A percentile compares a stretch with the other conserved stretches of the same genome.
These are phyloP conservation scores for Caenorhabditis briggsae DNA, from an alignment of 1,140 invertebrate genomes.

Conservation along the genomic window DNA sequence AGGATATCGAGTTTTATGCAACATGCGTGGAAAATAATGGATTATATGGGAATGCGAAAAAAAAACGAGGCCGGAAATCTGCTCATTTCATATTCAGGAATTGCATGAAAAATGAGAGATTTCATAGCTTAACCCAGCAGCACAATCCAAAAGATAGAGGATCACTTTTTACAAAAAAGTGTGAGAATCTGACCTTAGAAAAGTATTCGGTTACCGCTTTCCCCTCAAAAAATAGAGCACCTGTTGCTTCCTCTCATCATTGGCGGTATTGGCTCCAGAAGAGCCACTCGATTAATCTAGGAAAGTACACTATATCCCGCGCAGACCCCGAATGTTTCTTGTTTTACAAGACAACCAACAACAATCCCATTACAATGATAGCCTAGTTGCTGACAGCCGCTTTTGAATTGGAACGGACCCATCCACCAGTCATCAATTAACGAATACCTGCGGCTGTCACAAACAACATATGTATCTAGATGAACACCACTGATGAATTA, in stretches of 20 bases:
- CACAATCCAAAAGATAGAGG: too few relatives aligned
- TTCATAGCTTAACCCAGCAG: background rate
- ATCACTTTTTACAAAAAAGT: background rate
- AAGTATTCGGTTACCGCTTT: conserved; percentile 42
- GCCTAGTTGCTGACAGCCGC: conserved; percentile 26
- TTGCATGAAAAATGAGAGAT: conserved; percentile 14
- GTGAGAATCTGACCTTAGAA: too few relatives aligned
- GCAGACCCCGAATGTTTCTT: background rate
- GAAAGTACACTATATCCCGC: conserved; percentile 23
- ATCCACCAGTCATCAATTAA: conserved; percentile 28
- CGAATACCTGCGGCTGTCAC: conserved; percentile 53
- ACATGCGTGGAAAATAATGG: conserved; percentile 34
- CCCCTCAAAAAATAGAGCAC: conserved; percentile 2
- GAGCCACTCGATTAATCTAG: background rate
- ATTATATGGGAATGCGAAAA: background rate
- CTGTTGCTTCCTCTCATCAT: conserved; percentile 29
- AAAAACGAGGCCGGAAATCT: conserved; percentile 49
- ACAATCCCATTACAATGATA: conserved; percentile 42
- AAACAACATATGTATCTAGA: conserved; percentile 44
- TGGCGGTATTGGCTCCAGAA: conserved; percentile 36
- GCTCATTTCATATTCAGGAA: conserved; percentile 48
- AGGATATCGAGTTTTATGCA: conserved; percentile 3
- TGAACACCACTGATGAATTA: conserved; percentile 46
- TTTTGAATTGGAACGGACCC: background rate
- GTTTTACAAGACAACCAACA: conserved; percentile 50